phyloP scores from a whole-genome alignment of 2,113 vertebrate genomes.

The Thalassarche chlororhynchos region DNA sequence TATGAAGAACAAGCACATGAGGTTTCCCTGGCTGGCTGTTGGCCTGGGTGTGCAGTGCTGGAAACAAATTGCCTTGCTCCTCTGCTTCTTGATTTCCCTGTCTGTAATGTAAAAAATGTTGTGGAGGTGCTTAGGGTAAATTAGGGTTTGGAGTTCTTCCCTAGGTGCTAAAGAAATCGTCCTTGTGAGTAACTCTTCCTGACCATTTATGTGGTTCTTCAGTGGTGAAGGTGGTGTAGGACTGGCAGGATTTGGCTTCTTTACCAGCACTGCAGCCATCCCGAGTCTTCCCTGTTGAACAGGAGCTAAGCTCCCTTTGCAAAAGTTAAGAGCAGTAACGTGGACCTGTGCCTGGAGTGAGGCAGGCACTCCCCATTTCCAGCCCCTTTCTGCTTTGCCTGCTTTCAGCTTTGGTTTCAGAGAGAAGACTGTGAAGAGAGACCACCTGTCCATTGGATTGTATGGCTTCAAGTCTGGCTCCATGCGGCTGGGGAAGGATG shows the following conservation, averaged over 20 bases:
- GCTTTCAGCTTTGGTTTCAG: conserved; percentile 83
- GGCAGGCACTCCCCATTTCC: not conserved
- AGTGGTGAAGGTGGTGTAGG: not conserved
- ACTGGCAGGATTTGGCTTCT: not conserved
- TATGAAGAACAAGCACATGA: not conserved
- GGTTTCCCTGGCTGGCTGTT: not conserved
- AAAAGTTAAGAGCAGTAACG: not conserved
- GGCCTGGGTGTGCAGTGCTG: not conserved
- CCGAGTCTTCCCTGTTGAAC: not conserved
- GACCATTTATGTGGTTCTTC: not conserved
- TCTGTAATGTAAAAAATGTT: not conserved
- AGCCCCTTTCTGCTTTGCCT: not conserved
- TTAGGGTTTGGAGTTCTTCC: not conserved
- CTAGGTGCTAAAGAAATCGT: not conserved
- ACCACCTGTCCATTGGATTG: conserved; percentile 77
- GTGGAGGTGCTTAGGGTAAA: not conserved
- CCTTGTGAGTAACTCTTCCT: not conserved
- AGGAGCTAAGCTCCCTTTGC: not conserved
- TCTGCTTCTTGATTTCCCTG: not conserved
- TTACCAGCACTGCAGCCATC: not conserved
- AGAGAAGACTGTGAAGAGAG: conserved; percentile 77
- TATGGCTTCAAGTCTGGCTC: conserved; percentile 87
- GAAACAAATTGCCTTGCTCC: not conserved
- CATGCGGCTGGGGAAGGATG: conserved; percentile 83
- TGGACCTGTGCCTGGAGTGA: not conserved